Percentiles rank a stretch among this genome's conserved stretches.
These are phyloP conservation scores for Cettia cetti DNA, from an alignment of 2,113 vertebrate genomes.

Conservation along the genomic window DNA sequence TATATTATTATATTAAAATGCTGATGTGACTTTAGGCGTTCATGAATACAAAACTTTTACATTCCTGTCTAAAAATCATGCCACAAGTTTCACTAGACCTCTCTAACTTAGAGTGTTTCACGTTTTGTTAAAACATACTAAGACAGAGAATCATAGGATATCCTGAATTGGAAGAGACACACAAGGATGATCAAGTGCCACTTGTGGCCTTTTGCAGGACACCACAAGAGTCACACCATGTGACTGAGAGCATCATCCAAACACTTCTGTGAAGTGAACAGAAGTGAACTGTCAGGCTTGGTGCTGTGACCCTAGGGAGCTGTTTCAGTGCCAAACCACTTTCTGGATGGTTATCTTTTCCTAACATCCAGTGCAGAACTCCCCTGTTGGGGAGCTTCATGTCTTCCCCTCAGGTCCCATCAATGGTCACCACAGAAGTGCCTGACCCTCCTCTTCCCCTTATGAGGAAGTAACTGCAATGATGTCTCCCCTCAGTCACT, in stretches of 20 bases:
- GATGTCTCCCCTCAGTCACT: not conserved
- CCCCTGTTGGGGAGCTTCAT: not conserved
- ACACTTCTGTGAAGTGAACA: not conserved
- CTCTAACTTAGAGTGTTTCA: not conserved
- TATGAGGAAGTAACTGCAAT: fast-evolving
- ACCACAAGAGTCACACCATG: not conserved
- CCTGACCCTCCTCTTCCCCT: not conserved
- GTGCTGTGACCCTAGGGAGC: not conserved
- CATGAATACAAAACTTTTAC: not conserved
- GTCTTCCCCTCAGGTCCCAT: not conserved
- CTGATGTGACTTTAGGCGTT: not conserved
- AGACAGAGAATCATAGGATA: not conserved
- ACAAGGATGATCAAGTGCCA: not conserved
- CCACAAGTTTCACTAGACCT: not conserved
- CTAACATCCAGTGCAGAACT: not conserved
- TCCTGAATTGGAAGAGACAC: not conserved
- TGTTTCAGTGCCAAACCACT: not conserved
- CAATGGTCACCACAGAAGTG: not conserved
- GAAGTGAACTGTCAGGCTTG: not conserved
- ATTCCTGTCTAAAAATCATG: not conserved
- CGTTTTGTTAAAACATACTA: not conserved
- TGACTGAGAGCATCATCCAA: not conserved
- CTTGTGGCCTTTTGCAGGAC: not conserved
- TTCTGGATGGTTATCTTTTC: not conserved
- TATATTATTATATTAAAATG: not conserved